Conservation (phyloP, 2,113 vertebrate species). For the Genyomyrus donnyi region DNA sequence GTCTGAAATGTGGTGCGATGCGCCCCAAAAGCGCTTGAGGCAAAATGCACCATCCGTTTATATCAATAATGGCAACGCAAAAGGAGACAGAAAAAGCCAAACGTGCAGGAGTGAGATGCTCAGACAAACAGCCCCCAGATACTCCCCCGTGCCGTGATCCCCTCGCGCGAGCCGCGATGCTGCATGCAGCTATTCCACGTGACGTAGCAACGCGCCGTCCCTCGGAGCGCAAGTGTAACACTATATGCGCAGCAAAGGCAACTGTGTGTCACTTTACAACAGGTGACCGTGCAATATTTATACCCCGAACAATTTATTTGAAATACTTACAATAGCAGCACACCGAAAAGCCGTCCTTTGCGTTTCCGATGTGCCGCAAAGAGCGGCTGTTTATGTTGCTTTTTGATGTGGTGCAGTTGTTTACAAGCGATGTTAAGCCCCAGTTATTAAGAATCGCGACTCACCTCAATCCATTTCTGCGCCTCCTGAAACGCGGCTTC, state of each 20-base stretch:
- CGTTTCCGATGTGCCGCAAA: background rate
- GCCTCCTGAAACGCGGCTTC: slow-evolving; percentile 80
- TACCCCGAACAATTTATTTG: background rate
- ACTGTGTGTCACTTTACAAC: slow-evolving; percentile 25
- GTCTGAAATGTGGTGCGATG: background rate
- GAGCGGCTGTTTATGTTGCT: background rate
- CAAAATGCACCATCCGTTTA: background rate
- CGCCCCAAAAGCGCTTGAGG: background rate
- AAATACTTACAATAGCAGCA: background rate
- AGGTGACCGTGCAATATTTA: slow-evolving; percentile 27
- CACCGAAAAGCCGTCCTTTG: background rate
- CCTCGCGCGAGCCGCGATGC: background rate
- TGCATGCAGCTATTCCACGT: slow-evolving; percentile 11
- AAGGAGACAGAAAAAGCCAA: background rate
- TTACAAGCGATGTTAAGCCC: background rate
- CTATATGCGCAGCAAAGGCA: slow-evolving; percentile 22
- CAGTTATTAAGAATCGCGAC: slow-evolving; percentile 18
- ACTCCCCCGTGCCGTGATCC: background rate
- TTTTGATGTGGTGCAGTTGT: background rate
- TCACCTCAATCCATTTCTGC: slow-evolving; percentile 90
- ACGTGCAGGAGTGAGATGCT: background rate
- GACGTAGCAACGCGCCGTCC: slow-evolving; percentile 1
- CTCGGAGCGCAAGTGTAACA: slow-evolving; percentile 29
- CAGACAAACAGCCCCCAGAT: background rate
- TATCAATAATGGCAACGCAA: background rate